Evolutionary conservation across 2,888 invertebrate genomes (phyloP).

Genomic region (Philopedon plagiatum): DNA sequence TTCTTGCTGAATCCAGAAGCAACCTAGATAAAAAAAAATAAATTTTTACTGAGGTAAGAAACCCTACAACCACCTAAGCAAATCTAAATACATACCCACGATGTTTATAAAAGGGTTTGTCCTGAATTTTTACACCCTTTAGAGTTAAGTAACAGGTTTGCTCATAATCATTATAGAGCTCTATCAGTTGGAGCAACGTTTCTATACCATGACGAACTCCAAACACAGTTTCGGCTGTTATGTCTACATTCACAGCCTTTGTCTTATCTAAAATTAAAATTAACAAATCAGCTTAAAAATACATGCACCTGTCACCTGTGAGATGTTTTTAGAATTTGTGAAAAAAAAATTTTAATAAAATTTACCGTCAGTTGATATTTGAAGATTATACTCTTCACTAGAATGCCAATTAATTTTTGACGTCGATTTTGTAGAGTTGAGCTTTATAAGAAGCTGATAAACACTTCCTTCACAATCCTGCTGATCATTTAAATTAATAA

Average conservation of each 20-base stretch:
- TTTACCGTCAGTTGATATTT: conserved; percentile 64
- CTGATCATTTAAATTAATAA: conserved; percentile 6
- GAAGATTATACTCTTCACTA: conserved; percentile 78
- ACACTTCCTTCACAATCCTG: conserved; percentile 64
- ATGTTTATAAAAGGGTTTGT: conserved; percentile 86
- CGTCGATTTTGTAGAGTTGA: conserved; percentile 71
- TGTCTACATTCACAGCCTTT: conserved; percentile 69
- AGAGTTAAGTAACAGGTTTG: conserved; percentile 74
- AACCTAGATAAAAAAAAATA: conserved; percentile 66
- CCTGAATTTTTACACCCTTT: conserved; percentile 76
- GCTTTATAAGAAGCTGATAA: conserved; percentile 72
- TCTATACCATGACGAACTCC: conserved; percentile 85
- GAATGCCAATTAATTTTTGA: conserved; percentile 76
- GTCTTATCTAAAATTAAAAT: conserved; percentile 65
- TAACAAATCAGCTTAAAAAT: too few relatives aligned
- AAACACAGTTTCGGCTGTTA: conserved; percentile 76
- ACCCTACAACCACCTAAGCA: too few relatives aligned
- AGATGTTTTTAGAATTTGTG: too few relatives aligned
- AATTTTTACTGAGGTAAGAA: neutral
- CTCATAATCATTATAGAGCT: conserved; percentile 61
- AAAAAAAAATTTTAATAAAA: too few relatives aligned
- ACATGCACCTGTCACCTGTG: too few relatives aligned
- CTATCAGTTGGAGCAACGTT: conserved; percentile 80
- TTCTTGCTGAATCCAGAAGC: conserved; percentile 89
- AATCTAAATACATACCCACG: conserved; percentile 74